phyloP scores from a whole-genome alignment of 2,888 invertebrate genomes.

The Tachina fera region DNA sequence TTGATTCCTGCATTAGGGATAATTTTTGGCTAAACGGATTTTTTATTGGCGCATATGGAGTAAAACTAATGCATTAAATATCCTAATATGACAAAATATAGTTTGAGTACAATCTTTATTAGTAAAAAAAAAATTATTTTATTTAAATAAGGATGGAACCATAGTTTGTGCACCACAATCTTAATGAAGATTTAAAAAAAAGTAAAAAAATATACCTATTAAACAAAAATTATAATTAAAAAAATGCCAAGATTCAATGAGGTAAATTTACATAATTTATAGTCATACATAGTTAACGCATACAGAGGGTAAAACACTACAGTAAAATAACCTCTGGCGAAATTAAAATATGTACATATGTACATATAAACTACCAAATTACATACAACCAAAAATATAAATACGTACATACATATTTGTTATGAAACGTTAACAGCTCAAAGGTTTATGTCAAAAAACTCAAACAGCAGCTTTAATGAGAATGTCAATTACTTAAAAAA shows the following conservation, averaged over 20 bases:
- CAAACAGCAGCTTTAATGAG: constrained; percentile 27
- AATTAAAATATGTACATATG: constrained; percentile 1
- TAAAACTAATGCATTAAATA: no score
- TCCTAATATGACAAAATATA: no score
- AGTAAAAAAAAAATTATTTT: no score
- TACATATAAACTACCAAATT: constrained; percentile 14
- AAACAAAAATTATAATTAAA: constrained; percentile 11
- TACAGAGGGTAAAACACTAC: background rate
- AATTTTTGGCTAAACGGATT: no score
- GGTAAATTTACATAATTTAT: constrained; percentile 42
- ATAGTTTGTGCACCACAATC: background rate
- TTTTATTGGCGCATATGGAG: no score
- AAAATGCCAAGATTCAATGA: constrained; percentile 28
- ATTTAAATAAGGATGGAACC: no score
- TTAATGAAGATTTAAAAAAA: constrained; percentile 7
- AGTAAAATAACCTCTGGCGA: constrained; percentile 46
- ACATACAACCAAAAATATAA: background rate
- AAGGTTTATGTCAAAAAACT: constrained; percentile 20
- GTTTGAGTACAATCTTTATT: no score
- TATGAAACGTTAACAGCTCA: constrained; percentile 20
- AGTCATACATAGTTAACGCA: background rate
- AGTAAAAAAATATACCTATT: background rate
- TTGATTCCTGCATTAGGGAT: no score
- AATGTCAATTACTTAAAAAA: constrained; percentile 20
- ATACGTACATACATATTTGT: background rate